A percentile compares a stretch with the other conserved stretches of the same genome.
phyloP scores from a whole-genome alignment of 2,888 invertebrate genomes.

The Zhuqinia jingwanae region DNA sequence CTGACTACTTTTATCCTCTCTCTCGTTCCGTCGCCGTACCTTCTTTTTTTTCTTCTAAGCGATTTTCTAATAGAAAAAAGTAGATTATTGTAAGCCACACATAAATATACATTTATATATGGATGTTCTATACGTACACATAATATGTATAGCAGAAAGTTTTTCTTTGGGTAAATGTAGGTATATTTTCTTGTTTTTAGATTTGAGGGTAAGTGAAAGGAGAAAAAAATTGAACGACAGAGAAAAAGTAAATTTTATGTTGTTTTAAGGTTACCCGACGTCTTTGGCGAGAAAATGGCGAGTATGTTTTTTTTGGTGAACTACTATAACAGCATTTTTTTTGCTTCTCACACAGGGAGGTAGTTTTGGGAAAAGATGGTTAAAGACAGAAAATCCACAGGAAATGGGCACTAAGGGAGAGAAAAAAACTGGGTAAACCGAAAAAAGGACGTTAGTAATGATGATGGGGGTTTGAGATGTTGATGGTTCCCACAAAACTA shows the following conservation, averaged over 20 bases:
- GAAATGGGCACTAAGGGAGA: conserved; percentile 23
- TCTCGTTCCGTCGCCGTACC: conserved; percentile 1
- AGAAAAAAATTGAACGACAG: conserved; percentile 19
- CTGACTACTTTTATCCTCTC: background rate
- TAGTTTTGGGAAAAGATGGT: background rate
- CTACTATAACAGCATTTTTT: background rate
- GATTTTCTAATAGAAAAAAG: conserved; percentile 16
- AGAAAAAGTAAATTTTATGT: conserved; percentile 24
- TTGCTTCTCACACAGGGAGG: background rate
- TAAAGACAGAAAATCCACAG: conserved; percentile 10
- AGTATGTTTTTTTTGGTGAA: background rate
- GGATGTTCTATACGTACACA: too few species aligned
- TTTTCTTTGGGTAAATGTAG: too few species aligned
- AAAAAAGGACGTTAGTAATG: conserved; percentile 19
- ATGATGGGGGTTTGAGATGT: conserved; percentile 39
- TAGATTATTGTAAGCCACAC: background rate
- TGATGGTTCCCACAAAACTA: background rate
- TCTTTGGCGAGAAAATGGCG: background rate
- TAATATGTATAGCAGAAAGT: too few species aligned
- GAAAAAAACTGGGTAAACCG: conserved; percentile 34
- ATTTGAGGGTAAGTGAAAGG: background rate
- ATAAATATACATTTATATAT: too few species aligned
- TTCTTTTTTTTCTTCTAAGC: conserved; percentile 20
- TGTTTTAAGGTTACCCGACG: conserved; percentile 14
- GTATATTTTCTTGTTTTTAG: background rate